Conservation (phyloP, 1,140 invertebrate genomes). For the Cotesia glomerata region DNA sequence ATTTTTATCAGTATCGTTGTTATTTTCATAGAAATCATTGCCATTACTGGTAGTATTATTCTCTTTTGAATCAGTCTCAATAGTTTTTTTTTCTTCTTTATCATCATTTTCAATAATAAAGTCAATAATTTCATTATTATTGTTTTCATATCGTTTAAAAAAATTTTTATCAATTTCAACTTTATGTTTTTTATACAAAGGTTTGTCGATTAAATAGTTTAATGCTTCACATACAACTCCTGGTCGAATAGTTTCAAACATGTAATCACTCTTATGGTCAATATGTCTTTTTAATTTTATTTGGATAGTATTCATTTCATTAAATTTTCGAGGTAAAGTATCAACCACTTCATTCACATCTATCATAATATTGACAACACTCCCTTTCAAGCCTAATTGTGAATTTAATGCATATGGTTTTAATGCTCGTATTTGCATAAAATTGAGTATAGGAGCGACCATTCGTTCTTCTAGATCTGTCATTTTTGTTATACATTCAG, state of each 20-base stretch:
- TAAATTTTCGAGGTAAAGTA: constrained; percentile 30
- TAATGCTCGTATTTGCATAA: constrained; percentile 32
- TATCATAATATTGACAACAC: constrained; percentile 33
- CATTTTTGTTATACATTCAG: constrained; percentile 7
- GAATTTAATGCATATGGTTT: constrained; percentile 32
- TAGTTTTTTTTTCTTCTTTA: background rate
- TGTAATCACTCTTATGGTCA: constrained; percentile 30
- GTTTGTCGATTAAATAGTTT: constrained; percentile 30
- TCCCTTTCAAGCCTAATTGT: constrained; percentile 32
- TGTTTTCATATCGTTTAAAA: constrained; percentile 26
- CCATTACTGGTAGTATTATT: too few species aligned
- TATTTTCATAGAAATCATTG: background rate
- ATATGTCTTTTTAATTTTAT: constrained; percentile 34
- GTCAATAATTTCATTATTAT: constrained; percentile 12
- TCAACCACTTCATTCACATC: constrained; percentile 36
- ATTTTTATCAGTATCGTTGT: background rate
- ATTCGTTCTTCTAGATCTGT: constrained; percentile 22
- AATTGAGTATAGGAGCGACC: constrained; percentile 25
- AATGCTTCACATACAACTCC: constrained; percentile 28
- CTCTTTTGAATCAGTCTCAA: too few species aligned
- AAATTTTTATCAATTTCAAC: constrained; percentile 26
- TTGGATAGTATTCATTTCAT: constrained; percentile 34
- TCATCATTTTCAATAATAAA: constrained; percentile 21
- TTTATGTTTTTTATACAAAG: constrained; percentile 29
- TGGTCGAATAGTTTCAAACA: constrained; percentile 30